Evolutionary conservation across 1,140 invertebrate species (phyloP), one percentile per base, ranked within the genome.

Genomic region (Marisa cornuarietis): DNA sequence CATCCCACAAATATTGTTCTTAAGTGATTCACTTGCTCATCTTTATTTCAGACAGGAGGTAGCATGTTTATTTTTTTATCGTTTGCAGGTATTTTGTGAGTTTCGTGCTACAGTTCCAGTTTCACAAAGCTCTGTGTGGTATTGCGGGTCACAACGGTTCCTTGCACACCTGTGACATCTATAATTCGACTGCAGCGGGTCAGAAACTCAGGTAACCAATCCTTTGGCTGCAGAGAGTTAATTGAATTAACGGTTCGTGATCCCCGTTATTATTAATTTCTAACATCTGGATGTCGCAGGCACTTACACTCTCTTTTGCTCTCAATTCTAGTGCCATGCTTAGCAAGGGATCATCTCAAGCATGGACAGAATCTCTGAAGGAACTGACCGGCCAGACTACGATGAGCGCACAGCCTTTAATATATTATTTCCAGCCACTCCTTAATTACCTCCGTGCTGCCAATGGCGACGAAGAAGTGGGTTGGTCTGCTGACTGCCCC

Each of bases 91-190:
- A 98, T 90, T 98, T 98, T 91, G 95, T 98, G 52, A 95, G 95
- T 81, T 96, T 94, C 6, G 93, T 98, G 14, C 93, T 98, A 8
- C 96, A 98, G 90, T 98, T 98, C 92, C 96, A 98, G 90, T 93
- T 98, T 31, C 96, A 97, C 89, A 92, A 95, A 71, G 93, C 95
- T 1, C 90, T 98, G 71, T 98, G 97, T 87, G 92, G 93, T 68
- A 93, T 94, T 0, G 94, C 96, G 0, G 94, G 95, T 8, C 95
- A 97, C 89, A 90, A 86, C 0, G 94, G 94, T 31, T 78, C 79
- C 1, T 52, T 87, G 66, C 80, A 85, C 65, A 76, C 72, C 16
- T 86, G 97, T 91, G 96, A 98, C 89, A 96, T 98, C 84, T 96
- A 96, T 87, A 92, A 94, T 83, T 96, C 94, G 69, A 93, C 92